Conservation (phyloP, 2,113 vertebrate species). For the Girardinichthys multiradiatus region DNA sequence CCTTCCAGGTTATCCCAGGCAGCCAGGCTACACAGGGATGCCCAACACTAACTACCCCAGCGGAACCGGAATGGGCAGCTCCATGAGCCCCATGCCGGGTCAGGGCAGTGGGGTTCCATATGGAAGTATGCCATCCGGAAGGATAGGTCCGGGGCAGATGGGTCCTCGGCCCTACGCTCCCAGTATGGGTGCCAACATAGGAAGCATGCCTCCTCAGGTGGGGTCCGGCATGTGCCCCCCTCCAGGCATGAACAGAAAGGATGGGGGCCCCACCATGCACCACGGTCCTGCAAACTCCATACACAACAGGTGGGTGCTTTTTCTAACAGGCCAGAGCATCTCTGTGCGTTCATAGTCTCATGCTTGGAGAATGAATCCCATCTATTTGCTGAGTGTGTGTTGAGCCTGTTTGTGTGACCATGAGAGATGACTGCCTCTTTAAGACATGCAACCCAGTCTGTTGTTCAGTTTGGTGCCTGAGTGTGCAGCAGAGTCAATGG, state of each 20-base stretch:
- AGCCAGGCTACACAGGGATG: slow-evolving; percentile 94
- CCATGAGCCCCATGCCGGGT: slow-evolving; percentile 91
- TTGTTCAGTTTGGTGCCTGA: slow-evolving; percentile 35
- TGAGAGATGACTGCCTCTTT: slow-evolving; percentile 41
- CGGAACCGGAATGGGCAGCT: slow-evolving; percentile 87
- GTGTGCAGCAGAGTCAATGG: slow-evolving; percentile 24
- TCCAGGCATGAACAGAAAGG: slow-evolving; percentile 94
- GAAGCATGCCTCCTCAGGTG: slow-evolving; percentile 89
- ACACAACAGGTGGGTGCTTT: slow-evolving; percentile 88
- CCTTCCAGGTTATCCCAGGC: slow-evolving; percentile 89
- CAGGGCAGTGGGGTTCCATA: slow-evolving; percentile 90
- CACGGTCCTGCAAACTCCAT: slow-evolving; percentile 91
- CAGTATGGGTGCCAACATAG: slow-evolving; percentile 91
- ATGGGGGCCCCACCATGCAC: slow-evolving; percentile 86
- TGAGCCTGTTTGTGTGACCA: slow-evolving; percentile 13
- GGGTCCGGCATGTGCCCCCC: slow-evolving; percentile 95
- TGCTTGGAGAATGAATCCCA: neutral
- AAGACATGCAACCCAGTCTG: slow-evolving; percentile 42
- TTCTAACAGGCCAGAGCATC: no score
- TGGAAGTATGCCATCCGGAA: slow-evolving; percentile 86
- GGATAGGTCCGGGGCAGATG: slow-evolving; percentile 92
- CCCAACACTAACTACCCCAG: slow-evolving; percentile 92
- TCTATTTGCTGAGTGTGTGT: slow-evolving; percentile 9
- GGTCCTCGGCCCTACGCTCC: slow-evolving; percentile 88
- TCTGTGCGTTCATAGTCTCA: no score